A percentile compares a stretch with the other conserved stretches of the same genome.
Evolutionary conservation across 2,888 invertebrate species (phyloP).

Genomic region (Cyaniris semiargus): DNA sequence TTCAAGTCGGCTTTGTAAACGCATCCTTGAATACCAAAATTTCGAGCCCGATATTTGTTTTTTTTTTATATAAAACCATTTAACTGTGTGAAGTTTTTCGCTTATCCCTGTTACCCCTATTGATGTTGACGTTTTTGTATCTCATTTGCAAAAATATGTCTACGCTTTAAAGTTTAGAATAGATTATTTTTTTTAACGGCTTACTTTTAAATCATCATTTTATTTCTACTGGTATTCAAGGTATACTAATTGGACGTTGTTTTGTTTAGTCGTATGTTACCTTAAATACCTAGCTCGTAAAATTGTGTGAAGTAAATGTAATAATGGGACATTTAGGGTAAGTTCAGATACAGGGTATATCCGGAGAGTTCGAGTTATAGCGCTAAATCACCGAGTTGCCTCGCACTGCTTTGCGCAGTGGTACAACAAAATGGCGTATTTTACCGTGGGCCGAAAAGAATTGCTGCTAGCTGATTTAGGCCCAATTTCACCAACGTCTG

Average conservation of each 20-base stretch:
- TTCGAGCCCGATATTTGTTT: neutral
- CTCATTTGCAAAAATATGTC: neutral
- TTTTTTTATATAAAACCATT: neutral
- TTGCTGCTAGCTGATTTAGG: no score
- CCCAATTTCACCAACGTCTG: no score
- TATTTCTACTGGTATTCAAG: neutral
- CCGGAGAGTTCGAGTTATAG: no score
- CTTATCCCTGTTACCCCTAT: neutral
- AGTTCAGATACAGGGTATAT: neutral
- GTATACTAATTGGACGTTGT: neutral
- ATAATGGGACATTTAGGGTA: neutral
- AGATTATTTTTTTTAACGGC: neutral
- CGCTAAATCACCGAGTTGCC: neutral
- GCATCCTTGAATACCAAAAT: neutral
- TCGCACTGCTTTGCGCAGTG: neutral
- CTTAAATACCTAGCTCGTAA: neutral
- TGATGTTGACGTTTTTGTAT: neutral
- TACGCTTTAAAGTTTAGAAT: neutral
- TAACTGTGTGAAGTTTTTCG: neutral
- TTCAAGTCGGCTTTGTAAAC: neutral
- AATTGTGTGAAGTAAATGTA: neutral
- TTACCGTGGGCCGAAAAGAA: no score
- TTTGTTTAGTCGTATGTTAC: neutral
- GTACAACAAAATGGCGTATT: neutral
- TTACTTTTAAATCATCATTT: neutral